Conservation (phyloP, 1,140 invertebrate genomes). For the Delia radicum region DNA sequence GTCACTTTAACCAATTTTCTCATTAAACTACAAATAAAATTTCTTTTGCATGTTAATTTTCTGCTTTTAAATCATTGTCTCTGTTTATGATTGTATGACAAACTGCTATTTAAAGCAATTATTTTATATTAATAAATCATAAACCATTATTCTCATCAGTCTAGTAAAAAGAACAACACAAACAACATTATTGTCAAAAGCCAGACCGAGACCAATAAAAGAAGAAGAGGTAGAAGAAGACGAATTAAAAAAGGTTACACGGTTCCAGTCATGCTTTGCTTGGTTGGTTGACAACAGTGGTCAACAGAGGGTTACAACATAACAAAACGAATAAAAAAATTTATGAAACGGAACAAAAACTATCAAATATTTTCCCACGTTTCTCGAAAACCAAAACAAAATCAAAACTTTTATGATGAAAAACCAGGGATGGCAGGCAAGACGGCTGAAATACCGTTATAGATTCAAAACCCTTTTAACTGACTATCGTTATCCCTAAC, state of each 20-base stretch:
- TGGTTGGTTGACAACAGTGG: neutral
- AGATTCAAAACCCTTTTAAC: too few species aligned
- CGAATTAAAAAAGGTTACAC: neutral
- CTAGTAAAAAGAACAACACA: too few species aligned
- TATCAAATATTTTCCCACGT: neutral
- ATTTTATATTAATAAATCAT: neutral
- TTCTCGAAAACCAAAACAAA: neutral
- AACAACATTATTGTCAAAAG: neutral
- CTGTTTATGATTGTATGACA: neutral
- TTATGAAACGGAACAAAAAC: neutral
- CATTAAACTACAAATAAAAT: neutral
- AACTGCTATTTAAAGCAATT: neutral
- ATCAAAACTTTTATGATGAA: neutral
- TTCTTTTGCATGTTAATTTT: neutral
- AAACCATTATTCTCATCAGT: neutral
- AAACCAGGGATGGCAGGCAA: too few species aligned
- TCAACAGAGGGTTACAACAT: neutral
- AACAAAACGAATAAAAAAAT: neutral
- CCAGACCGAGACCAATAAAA: neutral
- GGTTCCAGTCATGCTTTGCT: neutral
- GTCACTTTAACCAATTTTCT: neutral
- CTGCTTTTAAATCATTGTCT: neutral
- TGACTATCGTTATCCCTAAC: too few species aligned
- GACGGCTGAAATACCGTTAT: too few species aligned
- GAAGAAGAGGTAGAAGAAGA: neutral